phyloP scores from a whole-genome alignment of 2,888 invertebrate species.

The Chirona hameri region DNA sequence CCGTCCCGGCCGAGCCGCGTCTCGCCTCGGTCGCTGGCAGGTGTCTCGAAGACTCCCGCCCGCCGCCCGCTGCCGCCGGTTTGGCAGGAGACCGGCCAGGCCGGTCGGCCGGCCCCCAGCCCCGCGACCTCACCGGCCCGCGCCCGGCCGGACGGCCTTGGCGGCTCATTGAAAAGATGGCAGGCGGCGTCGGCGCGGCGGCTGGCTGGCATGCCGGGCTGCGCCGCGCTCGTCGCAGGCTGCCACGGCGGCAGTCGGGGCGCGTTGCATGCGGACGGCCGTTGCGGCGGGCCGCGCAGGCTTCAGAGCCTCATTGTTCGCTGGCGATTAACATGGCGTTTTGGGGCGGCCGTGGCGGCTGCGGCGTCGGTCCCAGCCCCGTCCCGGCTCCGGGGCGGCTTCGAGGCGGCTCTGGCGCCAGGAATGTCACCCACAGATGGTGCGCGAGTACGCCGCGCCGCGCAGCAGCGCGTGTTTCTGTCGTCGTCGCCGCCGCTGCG shows the following conservation, averaged over 20 bases:
- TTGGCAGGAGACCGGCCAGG: neutral
- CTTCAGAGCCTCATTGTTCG: neutral
- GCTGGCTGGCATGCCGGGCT: neutral
- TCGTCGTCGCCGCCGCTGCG: neutral
- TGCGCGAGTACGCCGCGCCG: neutral
- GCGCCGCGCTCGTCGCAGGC: neutral
- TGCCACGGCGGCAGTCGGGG: neutral
- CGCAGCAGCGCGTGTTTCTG: neutral
- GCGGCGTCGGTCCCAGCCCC: conserved; percentile 31
- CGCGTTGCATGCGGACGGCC: neutral
- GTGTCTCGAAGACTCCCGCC: no score
- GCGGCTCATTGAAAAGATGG: conserved; percentile 28
- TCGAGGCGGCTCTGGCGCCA: neutral
- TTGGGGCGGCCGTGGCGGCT: conserved; percentile 36
- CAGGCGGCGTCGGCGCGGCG: neutral
- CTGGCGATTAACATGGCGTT: conserved; percentile 4
- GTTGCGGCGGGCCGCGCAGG: neutral
- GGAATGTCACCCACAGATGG: neutral
- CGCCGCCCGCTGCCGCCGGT: neutral
- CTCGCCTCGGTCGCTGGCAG: no score
- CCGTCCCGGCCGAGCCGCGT: no score
- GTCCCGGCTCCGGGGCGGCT: no score
- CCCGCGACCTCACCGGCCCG: conserved; percentile 4
- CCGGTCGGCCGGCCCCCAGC: conserved; percentile 3
- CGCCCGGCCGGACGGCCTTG: conserved; percentile 10